phyloP scores from a whole-genome alignment of 2,797 vertebrate species.

The Macropus fuliginosus region DNA sequence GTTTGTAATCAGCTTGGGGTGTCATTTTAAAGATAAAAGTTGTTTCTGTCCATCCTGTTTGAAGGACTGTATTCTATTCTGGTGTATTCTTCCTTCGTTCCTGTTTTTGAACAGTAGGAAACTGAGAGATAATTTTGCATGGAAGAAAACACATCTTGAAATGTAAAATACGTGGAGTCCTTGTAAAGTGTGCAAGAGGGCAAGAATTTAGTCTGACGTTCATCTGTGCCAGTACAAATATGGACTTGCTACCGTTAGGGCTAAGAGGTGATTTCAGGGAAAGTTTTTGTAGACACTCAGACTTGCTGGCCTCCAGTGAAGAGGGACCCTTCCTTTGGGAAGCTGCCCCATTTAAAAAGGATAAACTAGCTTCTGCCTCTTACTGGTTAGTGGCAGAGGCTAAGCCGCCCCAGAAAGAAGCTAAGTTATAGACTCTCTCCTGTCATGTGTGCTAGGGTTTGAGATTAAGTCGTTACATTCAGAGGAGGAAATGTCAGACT shows the following conservation, averaged over 20 bases:
- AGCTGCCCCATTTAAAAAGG: background rate
- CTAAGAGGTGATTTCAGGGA: constrained; percentile 70
- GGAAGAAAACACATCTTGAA: background rate
- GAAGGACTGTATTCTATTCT: constrained; percentile 43
- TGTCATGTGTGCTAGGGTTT: background rate
- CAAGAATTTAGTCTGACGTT: constrained; percentile 74
- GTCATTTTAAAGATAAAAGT: background rate
- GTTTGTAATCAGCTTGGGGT: background rate
- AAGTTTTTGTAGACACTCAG: constrained; percentile 68
- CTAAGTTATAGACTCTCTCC: background rate
- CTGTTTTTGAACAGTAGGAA: constrained; percentile 6
- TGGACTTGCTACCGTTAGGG: constrained; percentile 70
- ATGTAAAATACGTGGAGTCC: background rate
- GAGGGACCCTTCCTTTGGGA: constrained; percentile 72
- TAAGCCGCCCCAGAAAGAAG: constrained; percentile 38
- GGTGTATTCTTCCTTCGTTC: background rate
- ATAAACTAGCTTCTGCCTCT: background rate
- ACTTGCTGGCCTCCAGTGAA: constrained; percentile 66
- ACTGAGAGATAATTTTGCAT: background rate
- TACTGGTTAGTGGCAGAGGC: constrained; percentile 16
- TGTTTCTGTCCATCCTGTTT: constrained; percentile 10
- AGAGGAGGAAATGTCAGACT: constrained; percentile 23
- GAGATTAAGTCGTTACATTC: background rate
- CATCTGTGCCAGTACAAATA: constrained; percentile 67
- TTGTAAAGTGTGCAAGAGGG: constrained; percentile 36